Percentiles rank a stretch among this genome's conserved stretches.
These are phyloP conservation scores for Apantesis nais DNA, from an alignment of 2,888 invertebrate species.

Conservation along the genomic window DNA sequence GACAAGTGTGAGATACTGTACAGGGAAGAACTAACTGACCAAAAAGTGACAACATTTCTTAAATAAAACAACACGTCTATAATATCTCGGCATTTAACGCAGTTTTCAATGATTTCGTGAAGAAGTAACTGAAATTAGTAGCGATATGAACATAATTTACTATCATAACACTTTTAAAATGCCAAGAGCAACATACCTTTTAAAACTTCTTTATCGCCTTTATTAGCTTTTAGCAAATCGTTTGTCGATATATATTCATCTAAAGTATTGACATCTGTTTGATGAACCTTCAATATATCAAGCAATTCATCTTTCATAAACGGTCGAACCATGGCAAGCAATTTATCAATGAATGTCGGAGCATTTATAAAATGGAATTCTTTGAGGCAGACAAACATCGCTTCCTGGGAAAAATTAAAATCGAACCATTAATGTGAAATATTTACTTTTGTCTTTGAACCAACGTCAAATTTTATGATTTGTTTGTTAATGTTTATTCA, in stretches of 20 bases:
- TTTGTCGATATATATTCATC: conserved; percentile 81
- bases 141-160: not conserved
- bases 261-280: conserved; percentile 72
- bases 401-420: conserved; percentile 81
- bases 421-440: conserved; percentile 14
- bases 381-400: conserved; percentile 85
- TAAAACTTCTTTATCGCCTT: conserved; percentile 75
- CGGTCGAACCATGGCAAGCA: conserved; percentile 88
- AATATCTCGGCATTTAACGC: no score
- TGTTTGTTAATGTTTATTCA: not conserved
- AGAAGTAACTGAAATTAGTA: not conserved
- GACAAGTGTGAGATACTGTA: no score
- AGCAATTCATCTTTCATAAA: conserved; percentile 89
- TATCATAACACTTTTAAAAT: not conserved
- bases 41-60: no score
- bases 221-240: conserved; percentile 85
- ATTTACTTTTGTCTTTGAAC: conserved; percentile 13
- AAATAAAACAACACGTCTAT: no score
- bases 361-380: conserved; percentile 90
- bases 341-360: conserved; percentile 88
- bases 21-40: no score
- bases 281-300: conserved; percentile 82
- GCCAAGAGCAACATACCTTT: conserved; percentile 50
- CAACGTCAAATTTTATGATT: not conserved
- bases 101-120: no score